Conservation (phyloP, 2,888 invertebrate genomes). For the Helleia helle region DNA sequence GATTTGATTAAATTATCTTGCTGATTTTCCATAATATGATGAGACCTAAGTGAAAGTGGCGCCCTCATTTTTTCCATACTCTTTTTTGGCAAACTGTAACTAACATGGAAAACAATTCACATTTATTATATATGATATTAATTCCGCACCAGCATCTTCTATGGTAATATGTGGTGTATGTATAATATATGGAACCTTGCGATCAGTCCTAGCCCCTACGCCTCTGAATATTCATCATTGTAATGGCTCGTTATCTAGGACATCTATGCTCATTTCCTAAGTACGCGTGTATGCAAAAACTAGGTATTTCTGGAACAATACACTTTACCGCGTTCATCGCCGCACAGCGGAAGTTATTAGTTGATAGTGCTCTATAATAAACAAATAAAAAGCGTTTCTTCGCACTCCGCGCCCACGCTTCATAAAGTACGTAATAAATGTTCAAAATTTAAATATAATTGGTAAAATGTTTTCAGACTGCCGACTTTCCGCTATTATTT, state of each 20-base stretch:
- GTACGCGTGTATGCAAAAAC: constrained; percentile 2
- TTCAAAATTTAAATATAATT: not conserved
- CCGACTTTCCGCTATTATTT: not conserved
- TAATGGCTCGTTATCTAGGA: constrained; percentile 7
- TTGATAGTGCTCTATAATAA: constrained; percentile 13
- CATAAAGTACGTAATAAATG: not conserved
- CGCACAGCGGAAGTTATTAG: constrained; percentile 20
- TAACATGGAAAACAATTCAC: no score
- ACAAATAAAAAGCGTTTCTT: not conserved
- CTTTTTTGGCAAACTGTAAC: no score
- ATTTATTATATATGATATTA: no score
- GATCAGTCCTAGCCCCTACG: not conserved
- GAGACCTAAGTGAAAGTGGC: no score
- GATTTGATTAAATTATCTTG: no score
- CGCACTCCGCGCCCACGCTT: not conserved
- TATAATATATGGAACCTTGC: not conserved
- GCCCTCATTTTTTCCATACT: no score
- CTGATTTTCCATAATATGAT: no score
- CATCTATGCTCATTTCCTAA: constrained; percentile 6
- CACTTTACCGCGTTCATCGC: not conserved
- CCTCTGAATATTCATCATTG: constrained; percentile 5
- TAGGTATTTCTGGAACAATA: constrained; percentile 4
- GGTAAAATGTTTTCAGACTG: not conserved
- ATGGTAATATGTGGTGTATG: not conserved
- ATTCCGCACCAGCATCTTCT: not conserved